Base-by-base conservation (phyloP, 2,888 invertebrate species). In the Dryadula phaetusa region DNA sequence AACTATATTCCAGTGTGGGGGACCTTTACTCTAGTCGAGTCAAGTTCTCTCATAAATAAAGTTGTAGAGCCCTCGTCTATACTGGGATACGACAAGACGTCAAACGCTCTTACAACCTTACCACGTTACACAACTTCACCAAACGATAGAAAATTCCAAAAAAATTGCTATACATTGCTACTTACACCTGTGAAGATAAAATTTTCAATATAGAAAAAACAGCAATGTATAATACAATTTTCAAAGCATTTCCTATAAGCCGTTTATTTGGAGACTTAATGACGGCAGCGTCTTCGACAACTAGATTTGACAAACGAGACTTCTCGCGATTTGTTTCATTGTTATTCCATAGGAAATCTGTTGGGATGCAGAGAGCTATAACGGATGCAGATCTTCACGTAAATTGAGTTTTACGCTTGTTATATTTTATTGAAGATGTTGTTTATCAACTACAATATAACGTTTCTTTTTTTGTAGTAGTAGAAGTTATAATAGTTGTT, bases 41-140 rank as follows among this genome's bases (percentile, higher is more conserved):
- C 75, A 82, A 84, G 83, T 83, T 83, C 82, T 71, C 83, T 85
- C 85, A 84, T 85, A 87, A 86, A 86, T 86, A 86, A 83, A 84
- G 82, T 84, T 82, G 82, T 80, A 73, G 74, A 71, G 79, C 76
- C 70, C 85, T 86, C 75, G 66, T 76, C 77, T 70, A 74, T 77
- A 74, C 80, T 81, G 78, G 77, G 79, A 81, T 78, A 77, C 77
- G 77, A 79, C 79, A 79, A 81, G 82, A 82, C 77, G 79, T 73
- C 74, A 65, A 69, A 66, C 64, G 67, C 62, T 62, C 68, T 62
- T 62, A 70, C 67, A 63, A 58, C 61, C 67, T 53, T 61, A 71
- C 67, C 62, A 72, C 52, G 46, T 56, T 46, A 56, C 34, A 28
- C 16, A 1, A 53, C 74, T 77, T 76, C 78, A 77, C 78, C 78